A percentile compares a stretch with the other conserved stretches of the same genome.
Evolutionary conservation across 1,140 invertebrate genomes (phyloP).

Genomic region (Eumeta japonica): DNA sequence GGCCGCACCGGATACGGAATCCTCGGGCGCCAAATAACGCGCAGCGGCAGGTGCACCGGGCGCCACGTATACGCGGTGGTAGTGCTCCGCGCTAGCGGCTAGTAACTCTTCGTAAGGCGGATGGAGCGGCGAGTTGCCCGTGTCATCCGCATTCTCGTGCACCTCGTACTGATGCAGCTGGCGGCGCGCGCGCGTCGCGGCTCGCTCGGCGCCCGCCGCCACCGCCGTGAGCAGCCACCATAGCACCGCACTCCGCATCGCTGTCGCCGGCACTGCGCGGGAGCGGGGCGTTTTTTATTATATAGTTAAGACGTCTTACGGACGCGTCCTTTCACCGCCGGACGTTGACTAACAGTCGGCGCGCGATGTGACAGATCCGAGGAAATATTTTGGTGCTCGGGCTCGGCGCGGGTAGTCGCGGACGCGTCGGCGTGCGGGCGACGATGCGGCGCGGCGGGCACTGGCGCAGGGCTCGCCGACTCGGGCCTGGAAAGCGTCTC

Average conservation of each 20-base stretch:
- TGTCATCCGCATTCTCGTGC: conserved; percentile 51
- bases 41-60: conserved; percentile 29
- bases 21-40: conserved; percentile 18
- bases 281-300: too few relatives aligned
- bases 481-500: conserved; percentile 31
- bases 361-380: too few relatives aligned
- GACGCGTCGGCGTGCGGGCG: too few relatives aligned
- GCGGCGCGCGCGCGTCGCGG: conserved; percentile 21
- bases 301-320: too few relatives aligned
- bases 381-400: too few relatives aligned
- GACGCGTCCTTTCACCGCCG: too few relatives aligned
- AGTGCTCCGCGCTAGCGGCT: conserved; percentile 43
- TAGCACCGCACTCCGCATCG: conserved; percentile 13
- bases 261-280: conserved; percentile 11
- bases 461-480: too few relatives aligned
- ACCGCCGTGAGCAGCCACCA: neutral
- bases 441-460: too few relatives aligned
- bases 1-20: conserved; percentile 4
- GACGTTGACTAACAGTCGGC: too few relatives aligned
- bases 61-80: conserved; percentile 38
- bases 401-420: too few relatives aligned
- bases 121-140: conserved; percentile 27
- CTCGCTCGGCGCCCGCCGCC: conserved; percentile 23
- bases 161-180: conserved; percentile 56
- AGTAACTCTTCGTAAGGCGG: conserved; percentile 44